Evolutionary conservation across 1,140 invertebrate genomes (phyloP).

Genomic region (Wasmannia auropunctata): DNA sequence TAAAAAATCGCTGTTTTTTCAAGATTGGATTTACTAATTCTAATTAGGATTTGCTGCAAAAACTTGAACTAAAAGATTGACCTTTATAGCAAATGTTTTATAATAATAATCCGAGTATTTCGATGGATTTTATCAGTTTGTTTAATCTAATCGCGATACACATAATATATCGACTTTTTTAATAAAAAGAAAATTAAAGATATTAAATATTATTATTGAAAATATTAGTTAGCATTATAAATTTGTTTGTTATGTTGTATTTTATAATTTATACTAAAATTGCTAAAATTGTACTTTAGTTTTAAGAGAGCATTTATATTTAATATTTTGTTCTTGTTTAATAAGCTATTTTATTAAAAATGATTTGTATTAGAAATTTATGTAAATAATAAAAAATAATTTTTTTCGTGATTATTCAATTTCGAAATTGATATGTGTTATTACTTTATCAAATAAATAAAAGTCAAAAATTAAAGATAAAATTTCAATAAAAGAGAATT

Average conservation of each 20-base stretch:
- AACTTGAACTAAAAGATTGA: background rate
- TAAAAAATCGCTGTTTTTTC: background rate
- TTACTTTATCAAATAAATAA: background rate
- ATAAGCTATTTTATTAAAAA: background rate
- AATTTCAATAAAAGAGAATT: background rate
- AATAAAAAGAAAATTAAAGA: background rate
- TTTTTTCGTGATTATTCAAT: background rate
- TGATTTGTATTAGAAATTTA: background rate
- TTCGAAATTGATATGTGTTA: background rate
- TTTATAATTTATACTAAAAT: background rate
- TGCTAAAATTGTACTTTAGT: background rate
- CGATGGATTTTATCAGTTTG: background rate
- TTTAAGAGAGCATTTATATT: background rate
- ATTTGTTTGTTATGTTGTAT: background rate
- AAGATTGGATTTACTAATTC: constrained; percentile 1
- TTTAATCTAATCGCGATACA: background rate
- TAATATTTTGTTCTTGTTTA: background rate
- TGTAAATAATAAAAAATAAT: background rate
- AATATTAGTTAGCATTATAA: background rate
- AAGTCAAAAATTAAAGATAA: background rate
- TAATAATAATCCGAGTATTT: background rate
- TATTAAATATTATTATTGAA: background rate
- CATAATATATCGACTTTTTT: background rate
- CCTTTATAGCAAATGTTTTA: background rate
- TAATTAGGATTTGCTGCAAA: background rate